phyloP scores from a whole-genome alignment of 2,888 invertebrate genomes.

The Chrysolina oricalcia region DNA sequence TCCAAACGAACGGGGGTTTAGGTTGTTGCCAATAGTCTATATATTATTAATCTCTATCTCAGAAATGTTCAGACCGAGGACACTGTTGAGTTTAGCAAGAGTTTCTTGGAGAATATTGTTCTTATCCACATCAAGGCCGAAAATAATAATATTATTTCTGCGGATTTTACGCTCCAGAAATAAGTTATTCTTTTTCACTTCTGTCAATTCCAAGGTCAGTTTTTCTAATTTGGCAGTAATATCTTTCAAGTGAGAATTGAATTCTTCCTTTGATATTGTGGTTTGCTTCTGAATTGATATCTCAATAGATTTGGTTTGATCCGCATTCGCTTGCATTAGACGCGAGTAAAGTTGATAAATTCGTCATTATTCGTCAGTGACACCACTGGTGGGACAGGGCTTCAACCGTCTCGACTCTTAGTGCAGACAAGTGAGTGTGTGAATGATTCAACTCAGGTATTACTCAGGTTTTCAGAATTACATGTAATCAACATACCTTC shows the following conservation, averaged over 20 bases:
- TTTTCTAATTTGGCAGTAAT: slow-evolving; percentile 12
- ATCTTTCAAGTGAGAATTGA: slow-evolving; percentile 3
- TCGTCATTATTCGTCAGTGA: no score
- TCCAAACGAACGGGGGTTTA: neutral
- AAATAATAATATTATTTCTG: slow-evolving; percentile 21
- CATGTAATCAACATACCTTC: no score
- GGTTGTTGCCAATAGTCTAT: neutral
- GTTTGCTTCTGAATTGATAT: neutral
- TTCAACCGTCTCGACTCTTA: no score
- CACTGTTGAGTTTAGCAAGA: slow-evolving; percentile 7
- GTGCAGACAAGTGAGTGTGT: no score
- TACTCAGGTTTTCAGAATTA: no score
- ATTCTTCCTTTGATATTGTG: no score
- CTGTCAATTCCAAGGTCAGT: neutral
- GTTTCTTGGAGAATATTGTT: slow-evolving; percentile 12
- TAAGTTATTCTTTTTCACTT: neutral
- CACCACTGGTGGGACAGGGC: no score
- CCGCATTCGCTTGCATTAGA: no score
- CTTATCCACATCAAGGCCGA: slow-evolving; percentile 2
- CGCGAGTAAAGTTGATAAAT: no score
- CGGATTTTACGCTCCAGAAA: slow-evolving; percentile 15
- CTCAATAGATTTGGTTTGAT: neutral
- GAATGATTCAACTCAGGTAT: no score
- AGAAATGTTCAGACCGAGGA: slow-evolving; percentile 7
- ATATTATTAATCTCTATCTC: slow-evolving; percentile 6